Base-by-base conservation (phyloP, 2,888 invertebrate species). In the Coenonympha glycerion region DNA sequence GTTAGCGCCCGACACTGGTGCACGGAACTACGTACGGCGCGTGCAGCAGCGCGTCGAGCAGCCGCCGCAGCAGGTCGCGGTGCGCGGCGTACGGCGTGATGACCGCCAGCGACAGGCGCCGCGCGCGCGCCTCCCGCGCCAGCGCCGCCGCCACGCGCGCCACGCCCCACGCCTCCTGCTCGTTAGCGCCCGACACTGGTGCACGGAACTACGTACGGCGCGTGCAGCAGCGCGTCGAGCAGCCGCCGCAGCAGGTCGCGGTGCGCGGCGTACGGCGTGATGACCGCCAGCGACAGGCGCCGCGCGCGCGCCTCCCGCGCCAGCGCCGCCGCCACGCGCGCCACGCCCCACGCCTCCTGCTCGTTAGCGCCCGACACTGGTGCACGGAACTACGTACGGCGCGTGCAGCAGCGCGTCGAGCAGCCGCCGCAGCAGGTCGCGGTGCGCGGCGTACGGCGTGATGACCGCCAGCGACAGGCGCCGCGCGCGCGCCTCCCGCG, bases 201-300 rank as follows among this genome's bases (percentile, higher is more conserved):
- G n/a, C n/a, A n/a, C n/a, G n/a, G n/a, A n/a, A n/a, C n/a, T n/a
- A 71, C 76, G 61, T 41, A 81, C 82, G 68, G 59, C 19, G 68
- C 63, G 26, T 66, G 64, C 44, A 81, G 57, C 9, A 56, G 31
- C 62, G 59, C 26, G n/a, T n/a, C n/a, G 86, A 65, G 37, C 73
- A 65, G 47, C 63, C 69, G 61, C 72, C 72, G 73, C 58, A 87
- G 73, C 56, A 81, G 71, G 1, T 86, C 85, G 41, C 77, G 77
- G 59, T 87, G 87, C 37, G 78, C 85, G 66, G 72, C 70, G 76
- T 87, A 87, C 0, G 87, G 87, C 49, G 87, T 85, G 68, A 87
- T 77, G 62, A 87, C 76, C 52, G 85, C 85, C 1, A 87, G 64
- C 51, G 60, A 66, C 5, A 79, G 66, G 2, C 53, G 40, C 9